Base-by-base conservation (phyloP, 2,113 vertebrate genomes). In the Pangasianodon hypophthalmus region DNA sequence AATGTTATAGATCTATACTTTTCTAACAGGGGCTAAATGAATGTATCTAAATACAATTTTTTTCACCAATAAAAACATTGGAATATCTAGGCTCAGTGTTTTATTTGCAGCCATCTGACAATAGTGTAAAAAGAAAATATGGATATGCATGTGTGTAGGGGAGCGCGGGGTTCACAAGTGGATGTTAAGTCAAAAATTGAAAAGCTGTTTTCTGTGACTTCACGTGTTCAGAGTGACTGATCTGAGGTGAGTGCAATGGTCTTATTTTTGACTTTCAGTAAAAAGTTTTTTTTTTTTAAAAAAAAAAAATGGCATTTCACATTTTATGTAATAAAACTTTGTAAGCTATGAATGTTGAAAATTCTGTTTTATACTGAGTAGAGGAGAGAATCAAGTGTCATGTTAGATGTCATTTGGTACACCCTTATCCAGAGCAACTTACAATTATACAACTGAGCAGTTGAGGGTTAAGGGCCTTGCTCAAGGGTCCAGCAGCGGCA, bases 1-100 rank as follows among this genome's bases (percentile, higher is more conserved):
- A 4, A 54, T 2, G 14, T 18, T 46, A 14, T 46, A 10, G 29
- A 24, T 32, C 8, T 44, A 2, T 62, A n/a, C 37, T 62, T 82
- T 79, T 60, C 84, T 86, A 71, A 29, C 41, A 60, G 85, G 19
- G 44, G n/a, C 52, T 6, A 18, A 90, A 83, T 41, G 64, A 87
- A 84, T 87, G 89, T 87, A 84, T 90, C 29, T 26, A 19, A 75
- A 71, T 69, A 54, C 82, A 14, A 6, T 6, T 73, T 37, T 41
- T 77, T 44, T 10, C 18, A 6, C 9, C 32, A 90, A 83, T 90
- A 90, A 90, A 90, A 26, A 4, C 71, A 69, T 26, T 24, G 87
- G 62, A 87, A 56, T 44, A 24, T 11, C 26, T 4, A 50, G 29
- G 32, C 14, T 52, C 29, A 0, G 77, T 52, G 80, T 82, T 32